Conservation (phyloP, 2,888 invertebrate species). For the Hoplodrina blanda region DNA sequence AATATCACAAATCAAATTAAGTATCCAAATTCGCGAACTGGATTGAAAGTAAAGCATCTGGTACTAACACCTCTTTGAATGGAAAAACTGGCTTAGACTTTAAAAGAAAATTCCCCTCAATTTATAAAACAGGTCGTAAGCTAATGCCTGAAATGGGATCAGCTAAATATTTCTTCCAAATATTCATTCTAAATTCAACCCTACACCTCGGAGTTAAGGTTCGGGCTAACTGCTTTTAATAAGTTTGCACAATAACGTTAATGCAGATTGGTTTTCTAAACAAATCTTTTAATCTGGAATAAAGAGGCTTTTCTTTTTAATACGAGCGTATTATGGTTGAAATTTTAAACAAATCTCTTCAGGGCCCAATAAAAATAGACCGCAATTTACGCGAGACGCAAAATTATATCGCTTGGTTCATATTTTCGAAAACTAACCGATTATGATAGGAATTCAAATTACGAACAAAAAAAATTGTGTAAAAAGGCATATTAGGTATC, state of each 20-base stretch:
- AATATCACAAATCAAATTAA: not conserved
- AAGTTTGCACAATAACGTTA: constrained; percentile 47
- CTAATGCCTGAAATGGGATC: constrained; percentile 59
- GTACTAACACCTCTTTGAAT: constrained; percentile 2
- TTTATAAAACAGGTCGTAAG: constrained; percentile 55
- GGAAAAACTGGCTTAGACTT: constrained; percentile 21
- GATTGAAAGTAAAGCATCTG: constrained; percentile 4
- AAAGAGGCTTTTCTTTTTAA: constrained; percentile 55
- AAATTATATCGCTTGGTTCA: not conserved
- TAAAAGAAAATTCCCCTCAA: constrained; percentile 44
- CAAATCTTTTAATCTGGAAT: constrained; percentile 62
- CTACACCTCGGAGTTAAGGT: constrained; percentile 1
- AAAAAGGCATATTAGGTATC: too few species aligned
- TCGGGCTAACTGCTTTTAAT: not conserved
- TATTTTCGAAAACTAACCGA: not conserved
- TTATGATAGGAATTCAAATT: too few species aligned
- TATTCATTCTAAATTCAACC: constrained; percentile 9
- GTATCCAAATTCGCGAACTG: not conserved
- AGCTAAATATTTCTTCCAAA: not conserved
- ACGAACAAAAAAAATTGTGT: too few species aligned
- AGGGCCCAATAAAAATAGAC: not conserved
- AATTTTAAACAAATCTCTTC: constrained; percentile 33
- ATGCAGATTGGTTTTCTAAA: constrained; percentile 65
- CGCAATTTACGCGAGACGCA: not conserved
- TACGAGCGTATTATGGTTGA: constrained; percentile 43